Evolutionary conservation across 2,113 vertebrate genomes (phyloP).

Genomic region (Prionailurus viverrinus): DNA sequence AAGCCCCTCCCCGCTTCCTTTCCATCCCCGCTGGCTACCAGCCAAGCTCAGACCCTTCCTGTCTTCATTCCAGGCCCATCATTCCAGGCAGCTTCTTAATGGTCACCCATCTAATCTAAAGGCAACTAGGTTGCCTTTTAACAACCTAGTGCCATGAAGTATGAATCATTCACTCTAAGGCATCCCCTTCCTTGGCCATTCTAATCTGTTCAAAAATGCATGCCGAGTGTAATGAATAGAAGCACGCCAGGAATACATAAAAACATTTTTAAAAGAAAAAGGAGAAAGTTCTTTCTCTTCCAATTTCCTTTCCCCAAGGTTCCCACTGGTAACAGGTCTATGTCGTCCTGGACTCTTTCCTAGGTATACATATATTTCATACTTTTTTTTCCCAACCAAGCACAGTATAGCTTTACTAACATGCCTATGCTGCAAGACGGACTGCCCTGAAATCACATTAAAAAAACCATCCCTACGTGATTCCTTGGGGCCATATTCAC

Average conservation of each 20-base stretch:
- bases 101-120: not conserved
- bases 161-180: slow-evolving; percentile 13
- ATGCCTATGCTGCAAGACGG: not conserved
- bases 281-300: slow-evolving; percentile 34
- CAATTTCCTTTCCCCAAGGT: slow-evolving; percentile 19
- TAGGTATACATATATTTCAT: not conserved
- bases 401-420: slow-evolving; percentile 38
- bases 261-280: not conserved
- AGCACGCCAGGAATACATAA: not conserved
- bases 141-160: not conserved
- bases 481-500: slow-evolving; percentile 60
- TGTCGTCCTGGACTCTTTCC: not conserved
- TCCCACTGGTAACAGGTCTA: not conserved
- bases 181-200: not conserved
- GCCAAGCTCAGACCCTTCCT: not conserved
- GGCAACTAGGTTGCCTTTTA: not conserved
- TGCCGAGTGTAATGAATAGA: slow-evolving; percentile 21
- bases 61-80: not conserved
- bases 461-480: slow-evolving; percentile 40
- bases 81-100: not conserved
- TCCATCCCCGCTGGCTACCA: not conserved
- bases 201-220: not conserved
- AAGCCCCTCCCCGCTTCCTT: not conserved
- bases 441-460: slow-evolving; percentile 53
- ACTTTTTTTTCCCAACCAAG: slow-evolving; percentile 18